Conservation (phyloP, 2,797 vertebrate species). For the Notolabrus celidotus region DNA sequence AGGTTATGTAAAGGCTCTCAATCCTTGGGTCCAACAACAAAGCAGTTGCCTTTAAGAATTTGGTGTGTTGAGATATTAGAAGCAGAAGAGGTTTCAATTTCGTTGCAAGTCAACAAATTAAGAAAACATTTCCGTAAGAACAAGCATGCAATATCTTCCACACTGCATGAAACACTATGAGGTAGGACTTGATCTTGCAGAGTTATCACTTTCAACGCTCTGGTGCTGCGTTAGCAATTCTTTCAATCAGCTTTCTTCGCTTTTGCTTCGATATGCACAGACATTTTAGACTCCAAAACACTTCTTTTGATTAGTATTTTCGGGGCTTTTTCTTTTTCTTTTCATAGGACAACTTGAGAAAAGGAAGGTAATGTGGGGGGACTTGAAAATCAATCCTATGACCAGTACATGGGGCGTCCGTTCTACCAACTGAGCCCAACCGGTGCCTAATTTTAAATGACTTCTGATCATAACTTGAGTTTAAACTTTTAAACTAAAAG, state of each 20-base stretch:
- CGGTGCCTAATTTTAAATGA: no score
- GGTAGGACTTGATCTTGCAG: conserved; percentile 57
- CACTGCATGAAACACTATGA: conserved; percentile 40
- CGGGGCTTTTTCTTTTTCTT: no score
- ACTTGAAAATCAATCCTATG: no score
- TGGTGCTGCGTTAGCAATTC: not conserved
- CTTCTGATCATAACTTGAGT: not conserved
- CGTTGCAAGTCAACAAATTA: conserved; percentile 59
- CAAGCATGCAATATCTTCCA: conserved; percentile 53
- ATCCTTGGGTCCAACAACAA: conserved; percentile 57
- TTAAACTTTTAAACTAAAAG: no score
- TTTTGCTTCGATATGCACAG: no score
- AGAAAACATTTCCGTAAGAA: conserved; percentile 54
- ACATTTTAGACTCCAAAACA: no score
- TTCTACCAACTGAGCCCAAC: no score
- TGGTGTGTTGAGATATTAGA: conserved; percentile 58
- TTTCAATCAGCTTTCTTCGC: no score
- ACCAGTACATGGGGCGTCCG: no score
- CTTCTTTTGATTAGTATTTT: no score
- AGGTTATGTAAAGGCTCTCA: conserved; percentile 59
- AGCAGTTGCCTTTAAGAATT: conserved; percentile 30
- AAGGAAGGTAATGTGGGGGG: no score
- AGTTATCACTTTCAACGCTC: conserved; percentile 35
- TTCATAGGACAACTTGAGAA: no score
- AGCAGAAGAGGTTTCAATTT: conserved; percentile 68